A percentile compares a stretch with the other conserved stretches of the same genome.
These are phyloP conservation scores for Encarsia formosa DNA, from an alignment of 2,888 invertebrate species.

Conservation along the genomic window DNA sequence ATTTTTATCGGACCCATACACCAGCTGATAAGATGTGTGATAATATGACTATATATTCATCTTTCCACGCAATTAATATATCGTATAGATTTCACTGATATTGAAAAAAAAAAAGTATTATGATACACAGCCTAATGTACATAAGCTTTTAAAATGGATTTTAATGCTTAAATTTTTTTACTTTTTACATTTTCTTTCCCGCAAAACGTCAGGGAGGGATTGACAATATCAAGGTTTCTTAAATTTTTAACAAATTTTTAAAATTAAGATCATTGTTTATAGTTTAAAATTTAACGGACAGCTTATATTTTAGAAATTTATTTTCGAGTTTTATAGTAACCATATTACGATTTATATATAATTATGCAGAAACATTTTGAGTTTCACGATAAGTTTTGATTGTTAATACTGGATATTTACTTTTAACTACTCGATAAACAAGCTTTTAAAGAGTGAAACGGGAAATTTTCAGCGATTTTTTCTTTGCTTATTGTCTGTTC, in stretches of 20 bases:
- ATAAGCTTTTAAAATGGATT: conserved; percentile 2
- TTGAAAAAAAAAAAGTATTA: conserved; percentile 3
- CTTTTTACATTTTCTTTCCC: too few species aligned
- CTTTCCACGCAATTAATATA: conserved; percentile 8
- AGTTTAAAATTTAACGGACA: background rate
- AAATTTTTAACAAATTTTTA: background rate
- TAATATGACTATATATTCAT: conserved; percentile 16
- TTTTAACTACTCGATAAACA: conserved; percentile 21
- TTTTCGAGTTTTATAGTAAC: background rate
- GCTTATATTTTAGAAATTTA: background rate
- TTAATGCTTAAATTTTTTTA: background rate
- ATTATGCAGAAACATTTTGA: background rate
- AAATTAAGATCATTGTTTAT: background rate
- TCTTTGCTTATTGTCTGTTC: conserved; percentile 51
- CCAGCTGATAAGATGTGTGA: conserved; percentile 45
- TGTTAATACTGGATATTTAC: background rate
- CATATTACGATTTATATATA: background rate
- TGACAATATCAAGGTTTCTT: too few species aligned
- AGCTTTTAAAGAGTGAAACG: conserved; percentile 19
- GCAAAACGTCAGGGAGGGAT: too few species aligned
- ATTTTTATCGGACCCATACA: conserved; percentile 49
- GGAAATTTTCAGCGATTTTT: conserved; percentile 29
- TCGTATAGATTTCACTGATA: background rate
- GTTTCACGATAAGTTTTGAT: background rate
- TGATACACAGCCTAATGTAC: conserved; percentile 8